phyloP scores from a whole-genome alignment of 1,140 invertebrate species.

The Leptopilina boulardi region DNA sequence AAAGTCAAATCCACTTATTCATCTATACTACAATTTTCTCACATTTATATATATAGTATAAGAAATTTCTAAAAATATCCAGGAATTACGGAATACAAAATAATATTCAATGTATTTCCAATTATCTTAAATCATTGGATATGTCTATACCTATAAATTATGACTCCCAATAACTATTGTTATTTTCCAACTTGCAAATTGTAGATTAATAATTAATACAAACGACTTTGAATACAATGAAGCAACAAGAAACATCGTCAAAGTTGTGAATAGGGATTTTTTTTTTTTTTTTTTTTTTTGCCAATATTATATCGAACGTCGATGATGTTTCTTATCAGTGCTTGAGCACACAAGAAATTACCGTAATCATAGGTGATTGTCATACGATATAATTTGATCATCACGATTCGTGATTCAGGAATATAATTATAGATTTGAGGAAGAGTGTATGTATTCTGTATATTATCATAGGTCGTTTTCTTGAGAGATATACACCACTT shows the following conservation, averaged over 20 bases:
- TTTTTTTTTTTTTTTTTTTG: neutral
- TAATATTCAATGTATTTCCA: constrained; percentile 9
- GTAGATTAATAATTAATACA: neutral
- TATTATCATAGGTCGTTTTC: neutral
- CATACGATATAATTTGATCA: constrained; percentile 27
- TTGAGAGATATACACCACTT: constrained; percentile 10
- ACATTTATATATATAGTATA: too few species aligned
- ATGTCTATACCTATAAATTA: neutral
- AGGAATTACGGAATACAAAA: neutral
- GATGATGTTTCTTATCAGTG: neutral
- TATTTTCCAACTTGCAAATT: constrained; percentile 5
- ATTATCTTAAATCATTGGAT: neutral
- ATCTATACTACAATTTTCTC: neutral
- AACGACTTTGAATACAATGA: constrained; percentile 5
- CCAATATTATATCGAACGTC: constrained; percentile 10
- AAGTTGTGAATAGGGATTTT: neutral
- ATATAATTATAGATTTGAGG: constrained; percentile 33
- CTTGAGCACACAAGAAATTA: constrained; percentile 27
- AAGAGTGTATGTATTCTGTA: constrained; percentile 4
- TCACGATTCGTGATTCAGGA: constrained; percentile 25
- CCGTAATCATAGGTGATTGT: constrained; percentile 32
- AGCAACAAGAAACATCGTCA: neutral
- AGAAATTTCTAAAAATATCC: neutral
- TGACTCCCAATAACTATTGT: neutral
- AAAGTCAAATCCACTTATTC: constrained; percentile 4